Evolutionary conservation across 2,797 vertebrate genomes (phyloP), one percentile per base, ranked within the genome.

Genomic region (Pangasius djambal): DNA sequence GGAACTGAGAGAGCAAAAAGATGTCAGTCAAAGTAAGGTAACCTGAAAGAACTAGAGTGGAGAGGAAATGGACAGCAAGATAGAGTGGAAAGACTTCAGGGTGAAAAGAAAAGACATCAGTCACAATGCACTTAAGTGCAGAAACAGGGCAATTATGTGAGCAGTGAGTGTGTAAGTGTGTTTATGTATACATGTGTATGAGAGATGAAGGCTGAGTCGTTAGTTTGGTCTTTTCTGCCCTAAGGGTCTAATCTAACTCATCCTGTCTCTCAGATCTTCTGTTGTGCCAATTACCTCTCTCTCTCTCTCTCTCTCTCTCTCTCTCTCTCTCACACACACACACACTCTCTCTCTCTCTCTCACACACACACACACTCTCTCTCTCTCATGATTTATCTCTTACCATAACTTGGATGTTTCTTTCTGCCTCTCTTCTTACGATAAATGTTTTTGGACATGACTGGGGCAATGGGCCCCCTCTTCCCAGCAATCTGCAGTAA

Each of bases 271-370:
- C 50, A 75, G 48, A 89, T 87, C 82, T 61, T 85, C 63, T 70
- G 31, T 74, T 87, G 75, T 86, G 88, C 78, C 88, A 87, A 84
- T 91, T 89, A 86, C 69, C 13, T 78, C 61, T 75, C 75, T 88
- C 25, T 79, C 10, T 83, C 22, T 86, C 78, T 34, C 57, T 40
- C 28, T 74, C 72, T 20, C 48, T 83, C 48, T 50, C 70, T 61
- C 18, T 83, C 22, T 86, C 78, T 34, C 57, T 40, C 28, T 74
- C 72, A n/a, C n/a, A n/a, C n/a, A n/a, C n/a, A n/a, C n/a, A n/a
- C n/a, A n/a, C n/a, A n/a, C 22, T 20, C 13, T 78, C 61, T 75
- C 75, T 88, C 25, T 79, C 10, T 83, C 22, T 86, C 78, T 34
- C 57, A n/a, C n/a, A n/a, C n/a, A n/a, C n/a, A n/a, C n/a, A n/a